These are phyloP conservation scores for Pempheris klunzingeri DNA, from an alignment of 2,797 vertebrate genomes.

Conservation along the genomic window DNA sequence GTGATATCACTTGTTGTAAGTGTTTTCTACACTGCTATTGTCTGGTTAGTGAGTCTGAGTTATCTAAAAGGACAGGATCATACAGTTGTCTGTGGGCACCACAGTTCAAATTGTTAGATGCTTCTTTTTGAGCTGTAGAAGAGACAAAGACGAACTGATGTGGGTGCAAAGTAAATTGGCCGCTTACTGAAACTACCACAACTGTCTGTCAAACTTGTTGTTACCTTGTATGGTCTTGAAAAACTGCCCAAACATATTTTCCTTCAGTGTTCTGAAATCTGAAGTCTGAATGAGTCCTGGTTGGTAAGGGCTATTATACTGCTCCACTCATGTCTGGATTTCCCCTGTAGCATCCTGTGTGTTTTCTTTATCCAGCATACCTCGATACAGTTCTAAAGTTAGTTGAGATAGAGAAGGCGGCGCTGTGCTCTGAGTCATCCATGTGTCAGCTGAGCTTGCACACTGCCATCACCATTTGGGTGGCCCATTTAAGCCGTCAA, in stretches of 20 bases:
- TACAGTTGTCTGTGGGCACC: background rate
- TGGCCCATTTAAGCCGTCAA: conserved; percentile 46
- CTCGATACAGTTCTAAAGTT: background rate
- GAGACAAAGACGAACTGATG: background rate
- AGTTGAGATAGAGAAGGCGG: conserved; percentile 1
- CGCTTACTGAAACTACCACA: background rate
- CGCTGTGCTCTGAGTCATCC: conserved; percentile 25
- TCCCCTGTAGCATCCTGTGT: background rate
- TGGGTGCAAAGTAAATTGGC: background rate
- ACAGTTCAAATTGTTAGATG: no score
- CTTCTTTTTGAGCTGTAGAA: background rate
- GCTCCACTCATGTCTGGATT: background rate
- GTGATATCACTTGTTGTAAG: no score
- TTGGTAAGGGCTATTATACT: no score
- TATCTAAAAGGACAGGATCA: background rate
- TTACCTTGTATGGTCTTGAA: background rate
- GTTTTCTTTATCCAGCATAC: background rate
- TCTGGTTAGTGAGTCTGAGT: background rate
- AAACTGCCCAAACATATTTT: background rate
- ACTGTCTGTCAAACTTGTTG: background rate
- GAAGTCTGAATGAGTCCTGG: background rate
- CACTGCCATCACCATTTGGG: conserved; percentile 54
- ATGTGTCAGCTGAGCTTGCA: conserved; percentile 57
- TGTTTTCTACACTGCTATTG: background rate
- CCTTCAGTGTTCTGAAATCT: background rate